phyloP scores from a whole-genome alignment of 2,113 vertebrate genomes.

The Strix aluco region DNA sequence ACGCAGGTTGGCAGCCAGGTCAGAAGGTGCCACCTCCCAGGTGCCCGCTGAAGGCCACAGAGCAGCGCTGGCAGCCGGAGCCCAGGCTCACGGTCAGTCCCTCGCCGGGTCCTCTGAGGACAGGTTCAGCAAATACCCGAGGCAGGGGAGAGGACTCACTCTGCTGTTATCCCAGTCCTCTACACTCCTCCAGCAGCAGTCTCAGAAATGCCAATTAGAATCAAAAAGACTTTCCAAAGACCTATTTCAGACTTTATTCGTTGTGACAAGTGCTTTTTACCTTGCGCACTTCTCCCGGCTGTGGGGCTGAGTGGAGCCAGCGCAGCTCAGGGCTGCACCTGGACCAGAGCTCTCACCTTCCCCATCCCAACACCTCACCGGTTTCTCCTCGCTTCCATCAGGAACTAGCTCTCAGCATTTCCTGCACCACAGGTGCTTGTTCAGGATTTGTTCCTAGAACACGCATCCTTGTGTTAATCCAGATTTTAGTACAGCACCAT shows the following conservation, averaged over 20 bases:
- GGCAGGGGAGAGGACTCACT: not conserved
- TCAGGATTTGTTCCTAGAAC: not conserved
- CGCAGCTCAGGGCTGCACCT: not conserved
- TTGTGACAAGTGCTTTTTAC: not conserved
- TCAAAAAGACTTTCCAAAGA: not conserved
- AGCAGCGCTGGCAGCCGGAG: not conserved
- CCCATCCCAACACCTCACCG: not conserved
- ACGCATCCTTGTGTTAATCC: not conserved
- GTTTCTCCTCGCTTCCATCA: not conserved
- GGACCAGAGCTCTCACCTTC: not conserved
- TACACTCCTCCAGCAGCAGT: not conserved
- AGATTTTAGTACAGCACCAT: not conserved
- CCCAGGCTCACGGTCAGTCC: not conserved
- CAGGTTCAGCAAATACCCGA: fast-evolving
- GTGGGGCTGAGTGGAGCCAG: fast-evolving
- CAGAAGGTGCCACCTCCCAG: not conserved
- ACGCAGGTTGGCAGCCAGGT: not conserved
- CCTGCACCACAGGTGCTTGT: not conserved
- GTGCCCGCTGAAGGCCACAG: not conserved
- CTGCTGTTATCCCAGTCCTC: not conserved
- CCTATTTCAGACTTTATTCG: fast-evolving
- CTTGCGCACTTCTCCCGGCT: not conserved
- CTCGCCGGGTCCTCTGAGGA: not conserved
- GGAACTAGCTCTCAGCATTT: not conserved
- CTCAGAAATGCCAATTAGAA: not conserved